phyloP scores from a whole-genome alignment of 2,888 invertebrate genomes.

The Hirtodrosophila cameraria region DNA sequence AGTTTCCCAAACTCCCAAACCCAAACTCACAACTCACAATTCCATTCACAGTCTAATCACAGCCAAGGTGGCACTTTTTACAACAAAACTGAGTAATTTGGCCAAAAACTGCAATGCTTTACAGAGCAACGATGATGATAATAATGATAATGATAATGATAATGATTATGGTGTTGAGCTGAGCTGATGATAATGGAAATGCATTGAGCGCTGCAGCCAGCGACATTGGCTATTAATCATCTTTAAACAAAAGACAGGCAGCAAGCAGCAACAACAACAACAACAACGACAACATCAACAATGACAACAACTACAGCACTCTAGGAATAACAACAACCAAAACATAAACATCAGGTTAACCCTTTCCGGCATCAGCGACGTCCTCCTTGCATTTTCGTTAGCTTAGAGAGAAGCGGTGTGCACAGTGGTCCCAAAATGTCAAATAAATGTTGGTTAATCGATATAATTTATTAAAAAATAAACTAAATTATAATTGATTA shows the following conservation, averaged over 20 bases:
- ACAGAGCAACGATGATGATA: slow-evolving; percentile 10
- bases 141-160: slow-evolving; percentile 31
- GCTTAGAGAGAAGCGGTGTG: slow-evolving; percentile 42
- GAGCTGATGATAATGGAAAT: slow-evolving; percentile 72
- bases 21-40: neutral
- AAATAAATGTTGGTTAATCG: neutral
- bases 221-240: slow-evolving; percentile 82
- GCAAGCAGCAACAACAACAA: slow-evolving; percentile 31
- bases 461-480: neutral
- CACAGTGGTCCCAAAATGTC: slow-evolving; percentile 46
- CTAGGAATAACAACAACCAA: slow-evolving; percentile 58
- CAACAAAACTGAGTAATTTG: slow-evolving; percentile 69
- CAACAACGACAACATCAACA: slow-evolving; percentile 23
- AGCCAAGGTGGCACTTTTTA: slow-evolving; percentile 53
- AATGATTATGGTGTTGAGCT: slow-evolving; percentile 32
- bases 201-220: slow-evolving; percentile 73
- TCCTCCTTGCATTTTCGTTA: slow-evolving; percentile 61
- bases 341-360: slow-evolving; percentile 81
- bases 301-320: slow-evolving; percentile 31
- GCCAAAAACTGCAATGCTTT: slow-evolving; percentile 49
- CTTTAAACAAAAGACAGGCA: slow-evolving; percentile 79
- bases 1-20: slow-evolving; percentile 9
- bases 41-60: neutral
- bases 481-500: no score
- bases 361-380: slow-evolving; percentile 60